phyloP scores from a whole-genome alignment of 2,888 invertebrate genomes.

The Keiferia lycopersicella region DNA sequence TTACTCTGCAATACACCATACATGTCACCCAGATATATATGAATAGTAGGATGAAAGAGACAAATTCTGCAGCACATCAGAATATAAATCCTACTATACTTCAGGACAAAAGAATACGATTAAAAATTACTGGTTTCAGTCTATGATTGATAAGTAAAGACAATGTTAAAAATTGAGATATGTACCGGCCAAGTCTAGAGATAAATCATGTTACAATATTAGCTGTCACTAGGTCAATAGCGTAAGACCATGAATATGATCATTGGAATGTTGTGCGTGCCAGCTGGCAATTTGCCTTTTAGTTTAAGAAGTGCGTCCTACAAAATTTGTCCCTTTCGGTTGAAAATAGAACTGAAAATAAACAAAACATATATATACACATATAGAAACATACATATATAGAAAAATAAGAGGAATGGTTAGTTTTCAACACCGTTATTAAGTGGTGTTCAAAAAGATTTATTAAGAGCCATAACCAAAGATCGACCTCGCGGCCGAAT shows the following conservation, averaged over 20 bases:
- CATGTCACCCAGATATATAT: slow-evolving; percentile 32
- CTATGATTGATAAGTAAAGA: background rate
- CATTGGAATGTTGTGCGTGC: slow-evolving; percentile 6
- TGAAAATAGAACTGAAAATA: slow-evolving; percentile 25
- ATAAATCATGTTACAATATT: background rate
- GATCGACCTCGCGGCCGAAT: slow-evolving; percentile 25
- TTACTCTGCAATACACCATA: slow-evolving; percentile 83
- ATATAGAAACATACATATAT: slow-evolving; percentile 28
- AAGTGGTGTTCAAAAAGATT: background rate
- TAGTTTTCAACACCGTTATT: slow-evolving; percentile 25
- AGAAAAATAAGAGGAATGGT: slow-evolving; percentile 25
- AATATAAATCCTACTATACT: background rate
- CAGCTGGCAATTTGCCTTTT: slow-evolving; percentile 15
- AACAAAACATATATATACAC: slow-evolving; percentile 22
- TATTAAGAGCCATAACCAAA: slow-evolving; percentile 17
- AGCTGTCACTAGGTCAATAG: background rate
- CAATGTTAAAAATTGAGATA: background rate
- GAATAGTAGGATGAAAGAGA: background rate
- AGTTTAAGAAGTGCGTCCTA: slow-evolving; percentile 9
- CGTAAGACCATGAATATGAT: background rate
- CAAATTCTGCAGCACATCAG: slow-evolving; percentile 9
- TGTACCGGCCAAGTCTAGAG: background rate
- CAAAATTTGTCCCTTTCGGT: slow-evolving; percentile 8
- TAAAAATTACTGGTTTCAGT: background rate
- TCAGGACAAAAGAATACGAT: too few species aligned